Evolutionary conservation across 2,797 vertebrate species (phyloP), one percentile per base, ranked within the genome.

Genomic region (Limosa lapponica): DNA sequence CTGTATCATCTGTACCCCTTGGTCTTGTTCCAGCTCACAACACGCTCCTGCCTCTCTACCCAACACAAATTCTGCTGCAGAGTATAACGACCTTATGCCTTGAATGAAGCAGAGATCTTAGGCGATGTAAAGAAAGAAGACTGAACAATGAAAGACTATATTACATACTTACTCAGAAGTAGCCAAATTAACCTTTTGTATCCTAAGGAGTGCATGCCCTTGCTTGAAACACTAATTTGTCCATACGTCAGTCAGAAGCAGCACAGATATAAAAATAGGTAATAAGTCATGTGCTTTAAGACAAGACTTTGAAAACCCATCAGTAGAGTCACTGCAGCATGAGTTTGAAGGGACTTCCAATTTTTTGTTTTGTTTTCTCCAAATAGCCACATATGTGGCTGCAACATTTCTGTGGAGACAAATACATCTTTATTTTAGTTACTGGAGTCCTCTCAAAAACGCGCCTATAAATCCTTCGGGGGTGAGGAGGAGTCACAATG

Each of bases 351-450:
- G 72, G 19, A 13, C 49, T 93, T 87, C 46, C 46, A 49, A 1
- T 4, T 5, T 65, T n/a, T 52, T 59, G 27, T 44, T 73, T 70
- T 59, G 5, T 74, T 79, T 84, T 59, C 48, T 83, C 46, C 90
- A 57, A 89, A 95, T 51, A 89, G 80, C 74, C 83, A 80, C 52
- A 10, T 87, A 78, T 17, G 62, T 32, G 77, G 77, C 93, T 71
- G 65, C 39, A 89, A 58, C 65, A 84, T 80, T 95, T 89, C 86
- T 81, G 71, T 14, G 18, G 83, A 96, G 86, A 96, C 88, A 96
- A 96, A 95, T 62, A 61, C 71, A 94, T 90, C 95, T 95, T 96
- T 96, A 94, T 95, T 96, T 95, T 87, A 90, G 92, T 77, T 92
- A 75, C 82, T 96, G 96, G 94, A 96, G 61, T 67, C 44, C 64